Conservation (phyloP, 2,888 invertebrate genomes). For the Teleogryllus oceanicus region DNA sequence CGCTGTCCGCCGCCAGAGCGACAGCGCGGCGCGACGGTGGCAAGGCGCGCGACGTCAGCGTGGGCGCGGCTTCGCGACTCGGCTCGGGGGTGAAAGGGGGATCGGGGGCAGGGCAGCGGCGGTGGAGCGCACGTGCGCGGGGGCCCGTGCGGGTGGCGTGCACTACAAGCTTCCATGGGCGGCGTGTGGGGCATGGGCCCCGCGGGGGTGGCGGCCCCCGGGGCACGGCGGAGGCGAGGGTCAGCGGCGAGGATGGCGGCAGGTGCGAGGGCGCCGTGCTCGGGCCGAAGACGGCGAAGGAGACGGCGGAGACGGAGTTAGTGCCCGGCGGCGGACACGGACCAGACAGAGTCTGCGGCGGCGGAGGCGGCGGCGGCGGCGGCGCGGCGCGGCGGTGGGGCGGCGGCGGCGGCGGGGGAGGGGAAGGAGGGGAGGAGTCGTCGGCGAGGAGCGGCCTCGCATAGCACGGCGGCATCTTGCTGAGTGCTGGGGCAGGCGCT, state of each 20-base stretch:
- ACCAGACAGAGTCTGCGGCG: neutral
- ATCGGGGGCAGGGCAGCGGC: neutral
- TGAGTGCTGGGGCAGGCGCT: neutral
- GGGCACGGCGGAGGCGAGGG: neutral
- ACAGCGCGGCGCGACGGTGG: neutral
- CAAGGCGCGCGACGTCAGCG: neutral
- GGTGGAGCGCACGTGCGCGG: neutral
- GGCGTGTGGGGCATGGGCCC: neutral
- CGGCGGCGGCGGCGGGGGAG: neutral
- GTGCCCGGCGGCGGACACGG: neutral
- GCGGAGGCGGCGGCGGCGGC: neutral
- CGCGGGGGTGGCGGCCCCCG: neutral
- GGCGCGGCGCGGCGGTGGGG: neutral
- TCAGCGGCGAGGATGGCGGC: neutral
- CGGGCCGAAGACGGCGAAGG: neutral
- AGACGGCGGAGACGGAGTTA: no score
- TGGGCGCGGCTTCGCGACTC: no score
- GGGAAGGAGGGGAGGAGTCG: neutral
- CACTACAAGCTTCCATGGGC: constrained; percentile 1
- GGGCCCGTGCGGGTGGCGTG: neutral
- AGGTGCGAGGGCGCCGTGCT: neutral
- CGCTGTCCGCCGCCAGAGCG: neutral
- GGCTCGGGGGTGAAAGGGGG: neutral
- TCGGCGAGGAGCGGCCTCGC: no score
- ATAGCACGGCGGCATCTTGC: neutral